Percentiles rank a stretch among this genome's conserved stretches.
These are phyloP conservation scores for Corythornis cristatus DNA, from an alignment of 2,113 vertebrate species.

Conservation along the genomic window DNA sequence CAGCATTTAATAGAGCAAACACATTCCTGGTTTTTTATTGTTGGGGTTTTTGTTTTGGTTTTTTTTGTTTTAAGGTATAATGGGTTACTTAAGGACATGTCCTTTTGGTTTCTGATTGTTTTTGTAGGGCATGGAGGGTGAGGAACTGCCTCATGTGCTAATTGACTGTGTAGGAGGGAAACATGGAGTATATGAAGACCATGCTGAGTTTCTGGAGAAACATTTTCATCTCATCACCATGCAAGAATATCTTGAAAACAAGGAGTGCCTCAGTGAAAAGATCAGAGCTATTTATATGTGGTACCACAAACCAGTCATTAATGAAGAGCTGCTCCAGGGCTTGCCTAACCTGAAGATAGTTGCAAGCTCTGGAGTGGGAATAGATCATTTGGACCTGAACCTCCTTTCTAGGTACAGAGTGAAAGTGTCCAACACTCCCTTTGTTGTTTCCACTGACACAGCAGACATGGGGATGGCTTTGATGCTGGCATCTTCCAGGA, in stretches of 20 bases:
- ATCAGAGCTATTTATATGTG: conserved; percentile 79
- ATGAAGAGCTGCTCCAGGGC: conserved; percentile 65
- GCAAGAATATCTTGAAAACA: conserved; percentile 74
- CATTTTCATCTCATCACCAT: conserved; percentile 73
- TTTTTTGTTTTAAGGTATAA: neutral
- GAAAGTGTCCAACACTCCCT: conserved; percentile 79
- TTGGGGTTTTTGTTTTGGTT: neutral
- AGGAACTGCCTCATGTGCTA: conserved; percentile 67
- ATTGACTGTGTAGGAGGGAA: conserved; percentile 53
- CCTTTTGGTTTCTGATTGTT: neutral
- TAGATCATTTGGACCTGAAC: conserved; percentile 81
- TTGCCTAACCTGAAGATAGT: conserved; percentile 81
- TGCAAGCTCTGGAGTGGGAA: conserved; percentile 75
- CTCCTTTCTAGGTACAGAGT: conserved; percentile 76
- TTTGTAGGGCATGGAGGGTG: conserved; percentile 65
- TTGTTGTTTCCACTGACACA: conserved; percentile 75
- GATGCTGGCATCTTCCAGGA: conserved; percentile 81
- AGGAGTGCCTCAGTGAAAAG: conserved; percentile 51
- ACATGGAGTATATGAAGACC: conserved; percentile 59
- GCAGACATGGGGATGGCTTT: conserved; percentile 83
- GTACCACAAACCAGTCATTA: conserved; percentile 30
- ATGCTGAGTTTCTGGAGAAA: conserved; percentile 70
- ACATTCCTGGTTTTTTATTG: neutral
- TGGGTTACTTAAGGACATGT: neutral
- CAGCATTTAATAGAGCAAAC: neutral